Percentiles rank a stretch among this genome's conserved stretches.
Conservation (phyloP, 1,140 invertebrate species). For the Panagrolaimus sp. region DNA sequence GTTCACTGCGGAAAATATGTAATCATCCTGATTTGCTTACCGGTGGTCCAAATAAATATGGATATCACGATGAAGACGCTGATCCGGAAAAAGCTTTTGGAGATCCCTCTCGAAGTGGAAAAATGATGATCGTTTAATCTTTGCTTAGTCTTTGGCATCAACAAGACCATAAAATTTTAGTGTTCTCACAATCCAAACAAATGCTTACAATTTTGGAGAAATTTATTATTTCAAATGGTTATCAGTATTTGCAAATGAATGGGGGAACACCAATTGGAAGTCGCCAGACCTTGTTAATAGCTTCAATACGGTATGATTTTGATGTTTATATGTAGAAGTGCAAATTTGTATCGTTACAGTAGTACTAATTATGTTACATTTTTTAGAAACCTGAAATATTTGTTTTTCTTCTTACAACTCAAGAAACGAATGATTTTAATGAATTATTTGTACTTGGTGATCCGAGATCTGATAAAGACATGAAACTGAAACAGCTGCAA, state of each 20-base stretch:
- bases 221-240: slow-evolving; percentile 72
- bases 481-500: slow-evolving; percentile 52
- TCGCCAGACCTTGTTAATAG: slow-evolving; percentile 76
- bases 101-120: slow-evolving; percentile 78
- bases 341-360: background rate
- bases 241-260: slow-evolving; percentile 79
- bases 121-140: slow-evolving; percentile 88
- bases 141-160: slow-evolving; percentile 84
- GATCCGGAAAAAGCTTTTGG: slow-evolving; percentile 70
- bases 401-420: slow-evolving; percentile 84
- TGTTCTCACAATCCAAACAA: slow-evolving; percentile 83
- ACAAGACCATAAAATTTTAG: slow-evolving; percentile 76
- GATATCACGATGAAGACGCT: slow-evolving; percentile 61
- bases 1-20: slow-evolving; percentile 84
- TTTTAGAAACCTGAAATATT: slow-evolving; percentile 67
- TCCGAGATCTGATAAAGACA: slow-evolving; percentile 46
- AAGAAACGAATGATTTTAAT: slow-evolving; percentile 81
- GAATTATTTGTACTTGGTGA: slow-evolving; percentile 83
- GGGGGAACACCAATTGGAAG: slow-evolving; percentile 75
- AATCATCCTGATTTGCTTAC: slow-evolving; percentile 90
- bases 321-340: background rate
- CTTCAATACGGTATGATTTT: slow-evolving; percentile 71
- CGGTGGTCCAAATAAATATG: slow-evolving; percentile 63
- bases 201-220: slow-evolving; percentile 84
- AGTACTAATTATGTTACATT: slow-evolving; percentile 11